phyloP scores from a whole-genome alignment of 2,797 vertebrate species.

The Bufotes viridis region DNA sequence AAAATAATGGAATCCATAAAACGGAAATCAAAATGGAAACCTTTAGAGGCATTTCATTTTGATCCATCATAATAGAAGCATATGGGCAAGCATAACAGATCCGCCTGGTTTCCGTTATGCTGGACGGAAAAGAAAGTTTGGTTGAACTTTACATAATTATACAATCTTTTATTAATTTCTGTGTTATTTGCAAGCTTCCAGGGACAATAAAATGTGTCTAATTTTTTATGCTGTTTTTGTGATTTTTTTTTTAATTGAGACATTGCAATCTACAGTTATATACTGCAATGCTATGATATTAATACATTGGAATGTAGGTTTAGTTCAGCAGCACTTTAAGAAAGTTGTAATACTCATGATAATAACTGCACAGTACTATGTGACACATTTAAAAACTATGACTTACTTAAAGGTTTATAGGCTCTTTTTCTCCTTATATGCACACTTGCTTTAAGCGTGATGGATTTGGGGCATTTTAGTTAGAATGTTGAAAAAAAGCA shows the following conservation, averaged over 20 bases:
- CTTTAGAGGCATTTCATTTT: too few species aligned
- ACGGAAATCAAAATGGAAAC: too few species aligned
- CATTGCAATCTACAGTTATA: neutral
- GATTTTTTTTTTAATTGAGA: neutral
- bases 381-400: neutral
- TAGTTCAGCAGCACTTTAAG: neutral
- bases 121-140: too few species aligned
- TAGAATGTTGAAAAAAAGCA: neutral
- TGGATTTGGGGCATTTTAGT: conserved; percentile 47
- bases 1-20: too few species aligned
- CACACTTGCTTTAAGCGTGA: conserved; percentile 34
- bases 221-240: too few species aligned
- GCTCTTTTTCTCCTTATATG: conserved; percentile 36
- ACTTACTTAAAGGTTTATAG: conserved; percentile 23
- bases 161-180: too few species aligned
- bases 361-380: neutral
- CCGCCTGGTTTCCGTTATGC: too few species aligned
- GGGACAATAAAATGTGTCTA: too few species aligned
- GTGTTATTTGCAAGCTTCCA: too few species aligned
- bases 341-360: neutral
- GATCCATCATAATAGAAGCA: too few species aligned
- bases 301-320: neutral
- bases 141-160: too few species aligned
- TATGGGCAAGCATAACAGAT: too few species aligned
- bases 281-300: neutral